phyloP scores from a whole-genome alignment of 2,797 vertebrate species.

The Pipistrellus pygmaeus region DNA sequence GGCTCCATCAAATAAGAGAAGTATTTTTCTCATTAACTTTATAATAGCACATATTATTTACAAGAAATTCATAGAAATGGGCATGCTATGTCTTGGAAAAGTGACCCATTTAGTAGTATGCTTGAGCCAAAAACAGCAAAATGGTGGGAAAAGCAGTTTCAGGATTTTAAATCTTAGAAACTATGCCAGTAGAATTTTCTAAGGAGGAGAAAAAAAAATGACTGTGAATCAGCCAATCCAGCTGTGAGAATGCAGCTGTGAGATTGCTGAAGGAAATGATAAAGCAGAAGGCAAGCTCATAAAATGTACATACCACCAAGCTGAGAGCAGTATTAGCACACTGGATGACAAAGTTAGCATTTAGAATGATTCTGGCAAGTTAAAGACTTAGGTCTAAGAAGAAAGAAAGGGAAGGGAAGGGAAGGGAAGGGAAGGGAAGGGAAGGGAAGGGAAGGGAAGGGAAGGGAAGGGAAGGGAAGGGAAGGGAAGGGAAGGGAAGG shows the following conservation, averaged over 20 bases:
- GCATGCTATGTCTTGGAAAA: conserved; percentile 55
- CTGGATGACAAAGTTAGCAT: neutral
- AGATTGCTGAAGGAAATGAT: neutral
- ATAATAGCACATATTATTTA: conserved; percentile 52
- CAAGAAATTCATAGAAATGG: conserved; percentile 46
- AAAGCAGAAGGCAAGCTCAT: conserved; percentile 8
- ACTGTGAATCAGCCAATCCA: conserved; percentile 39
- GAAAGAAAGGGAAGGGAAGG: neutral
- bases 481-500: too few relatives aligned
- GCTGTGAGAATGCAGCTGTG: conserved; percentile 78
- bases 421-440: too few relatives aligned
- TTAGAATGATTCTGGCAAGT: neutral
- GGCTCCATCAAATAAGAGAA: conserved; percentile 51
- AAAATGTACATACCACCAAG: neutral
- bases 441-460: too few relatives aligned
- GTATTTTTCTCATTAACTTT: conserved; percentile 70
- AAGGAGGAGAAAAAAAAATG: conserved; percentile 46
- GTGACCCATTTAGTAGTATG: conserved; percentile 31
- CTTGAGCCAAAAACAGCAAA: conserved; percentile 53
- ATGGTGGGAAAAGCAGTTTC: conserved; percentile 61
- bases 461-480: too few relatives aligned
- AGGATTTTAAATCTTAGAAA: conserved; percentile 47
- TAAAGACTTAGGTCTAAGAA: neutral
- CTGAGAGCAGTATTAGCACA: neutral
- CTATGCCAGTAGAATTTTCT: conserved; percentile 56